These are phyloP conservation scores for Sericinus montela DNA, from an alignment of 2,888 invertebrate genomes.

Conservation along the genomic window DNA sequence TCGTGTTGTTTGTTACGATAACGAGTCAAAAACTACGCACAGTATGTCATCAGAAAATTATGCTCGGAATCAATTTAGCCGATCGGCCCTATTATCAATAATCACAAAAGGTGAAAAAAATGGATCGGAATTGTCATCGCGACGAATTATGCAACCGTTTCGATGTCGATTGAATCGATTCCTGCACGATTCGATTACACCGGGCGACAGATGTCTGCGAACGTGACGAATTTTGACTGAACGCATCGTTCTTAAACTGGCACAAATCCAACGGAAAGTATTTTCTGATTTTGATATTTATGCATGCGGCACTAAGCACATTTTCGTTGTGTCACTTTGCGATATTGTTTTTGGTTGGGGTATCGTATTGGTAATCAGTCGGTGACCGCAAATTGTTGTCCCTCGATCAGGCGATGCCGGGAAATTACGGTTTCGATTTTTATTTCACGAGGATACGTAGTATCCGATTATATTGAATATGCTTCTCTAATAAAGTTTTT, in stretches of 20 bases:
- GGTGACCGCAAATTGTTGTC: slow-evolving; percentile 79
- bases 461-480: too few species aligned
- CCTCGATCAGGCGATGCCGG: slow-evolving; percentile 74
- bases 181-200: slow-evolving; percentile 62
- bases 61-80: slow-evolving; percentile 50
- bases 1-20: background rate
- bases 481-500: too few species aligned
- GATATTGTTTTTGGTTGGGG: slow-evolving; percentile 50
- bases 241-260: slow-evolving; percentile 41
- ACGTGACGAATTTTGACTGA: slow-evolving; percentile 77
- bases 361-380: slow-evolving; percentile 71
- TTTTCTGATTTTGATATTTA: slow-evolving; percentile 27
- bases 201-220: slow-evolving; percentile 74
- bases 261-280: slow-evolving; percentile 25
- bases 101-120: slow-evolving; percentile 54
- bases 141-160: slow-evolving; percentile 67
- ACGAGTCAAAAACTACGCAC: slow-evolving; percentile 32
- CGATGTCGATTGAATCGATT: slow-evolving; percentile 47
- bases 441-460: slow-evolving; percentile 60
- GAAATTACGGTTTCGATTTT: slow-evolving; percentile 77
- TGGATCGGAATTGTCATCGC: slow-evolving; percentile 73
- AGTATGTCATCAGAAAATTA: slow-evolving; percentile 59
- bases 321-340: slow-evolving; percentile 25
- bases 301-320: slow-evolving; percentile 22
- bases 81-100: slow-evolving; percentile 60